Conservation (phyloP, 2,797 vertebrate species). For the Stomatorhinus walkeri region DNA sequence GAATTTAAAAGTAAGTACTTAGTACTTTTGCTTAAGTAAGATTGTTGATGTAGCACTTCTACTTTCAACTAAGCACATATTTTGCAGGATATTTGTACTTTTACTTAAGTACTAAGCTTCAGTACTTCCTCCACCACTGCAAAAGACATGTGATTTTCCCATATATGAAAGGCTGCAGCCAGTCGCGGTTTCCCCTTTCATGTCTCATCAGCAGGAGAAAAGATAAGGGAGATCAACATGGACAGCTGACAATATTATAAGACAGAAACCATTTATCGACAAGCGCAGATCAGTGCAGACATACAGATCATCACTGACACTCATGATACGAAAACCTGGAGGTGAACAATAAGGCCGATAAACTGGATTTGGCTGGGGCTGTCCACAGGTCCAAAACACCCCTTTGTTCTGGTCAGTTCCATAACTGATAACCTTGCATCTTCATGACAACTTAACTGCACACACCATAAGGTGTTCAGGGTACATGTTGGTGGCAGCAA, state of each 20-base stretch:
- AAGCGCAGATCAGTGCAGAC: not conserved
- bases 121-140: not conserved
- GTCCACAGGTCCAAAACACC: not conserved
- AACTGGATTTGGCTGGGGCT: not conserved
- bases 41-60: no score
- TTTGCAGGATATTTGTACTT: no score
- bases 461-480: not conserved
- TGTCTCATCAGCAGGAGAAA: not conserved
- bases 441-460: not conserved
- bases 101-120: no score
- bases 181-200: not conserved
- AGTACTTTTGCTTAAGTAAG: no score
- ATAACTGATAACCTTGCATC: not conserved
- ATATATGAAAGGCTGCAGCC: not conserved
- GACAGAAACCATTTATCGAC: not conserved
- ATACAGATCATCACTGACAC: not conserved
- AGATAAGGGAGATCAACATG: not conserved
- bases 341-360: not conserved
- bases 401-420: not conserved
- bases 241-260: not conserved
- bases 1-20: no score
- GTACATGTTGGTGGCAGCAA: not conserved
- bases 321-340: not conserved
- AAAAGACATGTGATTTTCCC: not conserved
- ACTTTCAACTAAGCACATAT: no score